Percentiles rank a stretch among this genome's conserved stretches.
These are phyloP conservation scores for Euglossa dilemma DNA, from an alignment of 1,140 invertebrate genomes.

Conservation along the genomic window DNA sequence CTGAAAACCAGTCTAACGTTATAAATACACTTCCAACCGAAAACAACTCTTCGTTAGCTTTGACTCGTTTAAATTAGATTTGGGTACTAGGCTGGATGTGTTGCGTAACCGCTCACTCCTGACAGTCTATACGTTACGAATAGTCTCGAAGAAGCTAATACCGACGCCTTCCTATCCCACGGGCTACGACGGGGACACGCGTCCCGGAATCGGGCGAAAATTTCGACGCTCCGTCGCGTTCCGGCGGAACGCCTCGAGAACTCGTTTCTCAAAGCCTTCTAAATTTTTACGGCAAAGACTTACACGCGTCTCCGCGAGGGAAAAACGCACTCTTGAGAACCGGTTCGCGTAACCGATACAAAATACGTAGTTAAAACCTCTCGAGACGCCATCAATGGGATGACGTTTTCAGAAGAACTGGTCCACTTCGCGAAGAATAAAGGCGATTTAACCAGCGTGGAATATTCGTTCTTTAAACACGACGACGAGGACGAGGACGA, in stretches of 20 bases:
- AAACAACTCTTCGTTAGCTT: conserved; percentile 67
- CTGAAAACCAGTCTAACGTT: conserved; percentile 40
- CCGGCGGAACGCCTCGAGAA: not conserved
- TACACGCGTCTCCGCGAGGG: not conserved
- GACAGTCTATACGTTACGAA: conserved; percentile 35
- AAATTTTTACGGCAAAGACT: not conserved
- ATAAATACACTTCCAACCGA: conserved; percentile 60
- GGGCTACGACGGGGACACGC: not conserved
- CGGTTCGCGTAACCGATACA: conserved; percentile 5
- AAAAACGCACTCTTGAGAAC: not conserved
- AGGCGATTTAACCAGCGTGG: conserved; percentile 26
- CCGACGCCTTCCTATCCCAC: too few relatives aligned
- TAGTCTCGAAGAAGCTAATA: too few relatives aligned
- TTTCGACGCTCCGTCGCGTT: not conserved
- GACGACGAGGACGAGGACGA: conserved; percentile 19
- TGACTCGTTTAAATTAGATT: conserved; percentile 66
- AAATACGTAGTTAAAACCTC: not conserved
- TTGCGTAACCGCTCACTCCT: conserved; percentile 53
- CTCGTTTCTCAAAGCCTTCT: not conserved
- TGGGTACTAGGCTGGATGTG: conserved; percentile 27
- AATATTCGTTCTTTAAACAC: conserved; percentile 53
- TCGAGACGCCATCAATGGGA: not conserved
- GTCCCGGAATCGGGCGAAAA: not conserved
- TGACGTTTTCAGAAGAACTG: conserved; percentile 8
- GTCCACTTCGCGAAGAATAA: conserved; percentile 13